phyloP scores from a whole-genome alignment of 2,888 invertebrate genomes.

The Idaea biselata region DNA sequence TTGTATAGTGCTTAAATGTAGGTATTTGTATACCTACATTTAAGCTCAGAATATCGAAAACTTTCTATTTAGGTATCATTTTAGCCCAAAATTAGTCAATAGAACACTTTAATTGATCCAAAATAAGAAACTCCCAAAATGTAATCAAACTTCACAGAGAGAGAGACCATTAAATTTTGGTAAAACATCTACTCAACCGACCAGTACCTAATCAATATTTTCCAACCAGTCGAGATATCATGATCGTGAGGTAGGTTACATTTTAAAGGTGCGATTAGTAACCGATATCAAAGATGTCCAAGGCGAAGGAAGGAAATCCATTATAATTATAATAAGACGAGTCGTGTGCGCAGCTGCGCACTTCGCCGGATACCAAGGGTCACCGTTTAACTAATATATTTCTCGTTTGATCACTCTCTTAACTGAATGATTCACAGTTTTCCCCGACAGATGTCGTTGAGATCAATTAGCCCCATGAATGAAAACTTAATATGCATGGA shows the following conservation, averaged over 20 bases:
- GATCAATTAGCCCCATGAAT: slow-evolving; percentile 69
- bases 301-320: slow-evolving; percentile 41
- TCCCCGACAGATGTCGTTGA: slow-evolving; percentile 73
- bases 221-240: too few species aligned
- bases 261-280: slow-evolving; percentile 7
- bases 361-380: slow-evolving; percentile 71
- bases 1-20: slow-evolving; percentile 9
- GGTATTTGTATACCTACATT: too few species aligned
- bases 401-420: slow-evolving; percentile 65
- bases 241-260: too few species aligned
- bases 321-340: slow-evolving; percentile 63
- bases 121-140: too few species aligned
- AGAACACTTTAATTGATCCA: too few species aligned
- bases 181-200: too few species aligned
- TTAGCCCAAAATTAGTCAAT: too few species aligned
- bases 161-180: too few species aligned
- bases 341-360: slow-evolving; percentile 58
- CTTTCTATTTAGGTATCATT: too few species aligned
- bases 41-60: too few species aligned
- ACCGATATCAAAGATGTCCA: slow-evolving; percentile 16
- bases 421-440: slow-evolving; percentile 75
- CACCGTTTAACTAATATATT: slow-evolving; percentile 65
- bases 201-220: too few species aligned
- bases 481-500: slow-evolving; percentile 73
- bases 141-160: too few species aligned